Evolutionary conservation across 2,888 invertebrate genomes (phyloP), one percentile per base, ranked within the genome.

Genomic region (Mythimna vitellina): DNA sequence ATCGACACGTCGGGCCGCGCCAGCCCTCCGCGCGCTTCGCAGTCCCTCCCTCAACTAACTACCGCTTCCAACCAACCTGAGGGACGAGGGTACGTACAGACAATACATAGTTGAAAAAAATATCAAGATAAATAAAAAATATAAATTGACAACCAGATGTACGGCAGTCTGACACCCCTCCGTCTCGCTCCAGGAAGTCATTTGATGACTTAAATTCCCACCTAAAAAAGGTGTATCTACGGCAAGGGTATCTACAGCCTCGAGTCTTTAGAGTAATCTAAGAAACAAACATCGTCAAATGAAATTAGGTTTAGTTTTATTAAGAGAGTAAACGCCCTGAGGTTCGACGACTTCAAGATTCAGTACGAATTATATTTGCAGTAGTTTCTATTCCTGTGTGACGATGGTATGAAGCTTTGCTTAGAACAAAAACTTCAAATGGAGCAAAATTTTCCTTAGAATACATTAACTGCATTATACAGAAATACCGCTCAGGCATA

Each of bases 41-140:
- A 93, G 80, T 93, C 94, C 0, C 83, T 93, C 80, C 94, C 94
- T 0, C 94, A 94, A 3, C 89, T 93, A 7, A 86, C 89, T 5
- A 84, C 89, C n/a, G 82, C 88, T 8, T 84, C 88, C 7, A 87
- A 73, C 17, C 84, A 88, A 58, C 83, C 85, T 9, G 91, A 91
- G 22, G 76, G 72, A 60, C 72, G 86, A 69, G 89, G 91, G 92
- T 91, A 72, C 64, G 42, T 58, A 60, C 0, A 60, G 7, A 25
- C 29, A 9, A 49, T 8, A n/a, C 1, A 49, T 49, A 58, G 7
- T 22, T 14, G 35, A 9, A 35, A 46, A 42, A 42, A 12, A 46
- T 46, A 46, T 35, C 38, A 12, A 10, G 38, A 42, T 42, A 42
- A 42, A 42, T 35, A 35, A 35, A 35, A 35, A 1, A 8, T 35